Conservation (phyloP, 2,888 invertebrate species). For the Apantesis nais region DNA sequence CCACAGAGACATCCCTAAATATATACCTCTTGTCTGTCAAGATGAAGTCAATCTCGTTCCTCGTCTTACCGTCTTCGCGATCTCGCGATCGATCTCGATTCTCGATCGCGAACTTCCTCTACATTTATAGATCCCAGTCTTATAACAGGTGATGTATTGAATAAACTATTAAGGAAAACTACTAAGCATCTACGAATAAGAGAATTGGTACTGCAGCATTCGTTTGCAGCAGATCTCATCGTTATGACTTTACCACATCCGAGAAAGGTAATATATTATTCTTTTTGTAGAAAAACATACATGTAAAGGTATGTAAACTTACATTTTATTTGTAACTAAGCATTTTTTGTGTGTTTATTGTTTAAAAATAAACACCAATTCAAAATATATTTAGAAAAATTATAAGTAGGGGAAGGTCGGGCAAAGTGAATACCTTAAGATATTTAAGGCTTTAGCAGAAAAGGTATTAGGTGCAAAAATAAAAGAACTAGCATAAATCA, state of each 20-base stretch:
- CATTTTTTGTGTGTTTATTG: neutral
- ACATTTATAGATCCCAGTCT: constrained; percentile 77
- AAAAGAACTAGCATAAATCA: too few relatives aligned
- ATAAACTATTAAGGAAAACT: constrained; percentile 92
- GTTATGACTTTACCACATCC: constrained; percentile 98
- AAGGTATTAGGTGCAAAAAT: constrained; percentile 32
- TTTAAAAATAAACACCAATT: too few relatives aligned
- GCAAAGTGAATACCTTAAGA: constrained; percentile 26
- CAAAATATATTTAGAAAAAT: too few relatives aligned
- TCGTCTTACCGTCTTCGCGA: too few relatives aligned
- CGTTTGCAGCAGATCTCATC: constrained; percentile 92
- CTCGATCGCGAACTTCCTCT: too few relatives aligned
- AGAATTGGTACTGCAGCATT: constrained; percentile 95
- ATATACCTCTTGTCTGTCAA: too few relatives aligned
- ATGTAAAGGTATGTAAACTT: neutral
- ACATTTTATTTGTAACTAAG: neutral
- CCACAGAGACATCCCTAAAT: too few relatives aligned
- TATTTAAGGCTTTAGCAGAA: constrained; percentile 35
- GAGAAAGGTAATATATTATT: constrained; percentile 79
- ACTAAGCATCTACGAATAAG: constrained; percentile 94
- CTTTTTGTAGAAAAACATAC: neutral
- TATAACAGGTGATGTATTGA: constrained; percentile 89
- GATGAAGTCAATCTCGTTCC: too few relatives aligned
- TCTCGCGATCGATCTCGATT: too few relatives aligned
- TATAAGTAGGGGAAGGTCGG: too few relatives aligned